Evolutionary conservation across 1,140 invertebrate species (phyloP).

Genomic region (Diorhabda carinulata): DNA sequence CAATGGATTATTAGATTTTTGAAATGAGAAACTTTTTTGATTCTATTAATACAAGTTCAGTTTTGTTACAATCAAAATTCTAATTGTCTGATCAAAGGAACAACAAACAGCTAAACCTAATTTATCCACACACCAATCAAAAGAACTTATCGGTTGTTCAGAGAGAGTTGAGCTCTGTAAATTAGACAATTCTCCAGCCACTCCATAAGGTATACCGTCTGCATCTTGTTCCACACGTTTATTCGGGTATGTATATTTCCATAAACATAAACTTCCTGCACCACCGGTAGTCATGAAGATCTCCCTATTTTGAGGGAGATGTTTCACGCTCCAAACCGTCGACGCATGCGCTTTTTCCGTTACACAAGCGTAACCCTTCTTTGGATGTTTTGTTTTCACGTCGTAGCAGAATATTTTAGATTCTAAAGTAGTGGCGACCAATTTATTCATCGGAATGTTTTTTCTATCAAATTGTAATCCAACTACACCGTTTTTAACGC

Average conservation of each 20-base stretch:
- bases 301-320: constrained; percentile 92
- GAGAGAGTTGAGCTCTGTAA: constrained; percentile 78
- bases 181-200: constrained; percentile 69
- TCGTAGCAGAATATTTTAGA: constrained; percentile 89
- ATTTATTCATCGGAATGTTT: constrained; percentile 94
- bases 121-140: constrained; percentile 92
- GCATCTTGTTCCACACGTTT: constrained; percentile 64
- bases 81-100: constrained; percentile 88
- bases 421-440: constrained; percentile 89
- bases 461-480: constrained; percentile 88
- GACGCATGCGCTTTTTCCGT: constrained; percentile 68
- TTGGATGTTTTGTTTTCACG: constrained; percentile 79
- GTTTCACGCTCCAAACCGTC: constrained; percentile 83
- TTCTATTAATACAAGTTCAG: constrained; percentile 57
- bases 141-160: constrained; percentile 83
- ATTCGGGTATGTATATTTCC: constrained; percentile 91
- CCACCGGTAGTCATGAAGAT: constrained; percentile 90
- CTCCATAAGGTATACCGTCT: constrained; percentile 68
- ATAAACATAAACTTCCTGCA: constrained; percentile 79
- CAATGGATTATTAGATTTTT: not conserved
- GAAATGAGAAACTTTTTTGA: not conserved
- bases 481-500: constrained; percentile 91
- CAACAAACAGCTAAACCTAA: constrained; percentile 81
- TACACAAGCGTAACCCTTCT: constrained; percentile 78
- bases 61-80: constrained; percentile 86